Base-by-base conservation (phyloP, 2,797 vertebrate genomes). In the Pygocentrus nattereri region DNA sequence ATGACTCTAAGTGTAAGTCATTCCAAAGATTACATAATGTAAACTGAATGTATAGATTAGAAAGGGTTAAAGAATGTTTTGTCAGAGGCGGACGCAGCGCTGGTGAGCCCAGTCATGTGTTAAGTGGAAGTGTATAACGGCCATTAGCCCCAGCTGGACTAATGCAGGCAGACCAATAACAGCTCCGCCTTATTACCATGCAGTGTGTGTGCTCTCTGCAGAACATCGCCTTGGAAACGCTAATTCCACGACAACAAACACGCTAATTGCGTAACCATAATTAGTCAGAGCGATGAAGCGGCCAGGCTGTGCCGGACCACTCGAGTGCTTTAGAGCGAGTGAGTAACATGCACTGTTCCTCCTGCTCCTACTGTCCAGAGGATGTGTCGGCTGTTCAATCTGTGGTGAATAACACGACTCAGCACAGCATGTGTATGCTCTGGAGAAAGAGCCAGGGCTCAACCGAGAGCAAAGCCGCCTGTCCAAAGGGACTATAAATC, bases 271-370 rank as follows among this genome's bases (percentile, higher is more conserved):
- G 68, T 65, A 84, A 84, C 78, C 73, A 65, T 76, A 85, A 85
- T 82, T 85, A 85, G 78, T 82, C 76, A 82, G 80, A 58, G 70
- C 64, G 83, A 81, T 78, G 82, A 84, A 82, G 74, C 67, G 82
- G 72, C 83, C 52, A 56, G 62, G 73, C 80, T 61, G 56, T 31
- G 11, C 38, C 78, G 38, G 80, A 38, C 30, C 50, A 69, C 61
- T 78, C 68, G 72, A 84, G 76, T 78, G 77, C 38, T 78, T 82
- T 65, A 52, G 13, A 31, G 15, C 8, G 16, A 25, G 52, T 1
- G n/a, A 30, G 25, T 21, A 4, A 47, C 47, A 21, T 10, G 41
- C 62, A 34, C 16, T 54, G 21, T 78, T 61, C 12, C 15, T 79
- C 23, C 56, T 79, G 72, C 64, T 70, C 72, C 64, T 27, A 54